Conservation (phyloP, 1,140 invertebrate species). For the Lordiphosa collinella region DNA sequence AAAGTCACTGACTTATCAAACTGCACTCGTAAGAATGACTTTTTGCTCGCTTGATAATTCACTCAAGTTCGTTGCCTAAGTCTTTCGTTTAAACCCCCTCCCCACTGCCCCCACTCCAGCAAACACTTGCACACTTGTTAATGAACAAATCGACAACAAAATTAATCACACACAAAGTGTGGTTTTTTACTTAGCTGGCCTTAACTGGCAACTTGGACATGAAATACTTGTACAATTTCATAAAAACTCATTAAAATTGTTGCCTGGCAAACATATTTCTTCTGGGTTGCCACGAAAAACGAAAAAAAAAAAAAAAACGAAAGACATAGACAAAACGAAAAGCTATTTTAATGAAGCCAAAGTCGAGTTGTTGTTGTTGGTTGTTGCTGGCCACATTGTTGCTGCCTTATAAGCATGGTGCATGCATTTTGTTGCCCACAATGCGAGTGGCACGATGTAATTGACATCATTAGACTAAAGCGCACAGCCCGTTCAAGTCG, state of each 20-base stretch:
- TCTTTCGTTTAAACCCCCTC: conserved; percentile 30
- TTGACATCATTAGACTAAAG: conserved; percentile 76
- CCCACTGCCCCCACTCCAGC: background rate
- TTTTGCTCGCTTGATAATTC: no score
- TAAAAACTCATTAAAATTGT: conserved; percentile 70
- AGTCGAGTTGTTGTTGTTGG: conserved; percentile 40
- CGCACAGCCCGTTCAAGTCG: conserved; percentile 27
- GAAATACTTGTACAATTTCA: conserved; percentile 56
- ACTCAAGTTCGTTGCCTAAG: conserved; percentile 46
- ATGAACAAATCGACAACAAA: conserved; percentile 48
- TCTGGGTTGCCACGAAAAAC: conserved; percentile 32
- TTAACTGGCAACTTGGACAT: conserved; percentile 44
- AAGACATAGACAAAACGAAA: conserved; percentile 62
- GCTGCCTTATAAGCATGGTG: conserved; percentile 63
- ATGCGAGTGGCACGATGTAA: conserved; percentile 74
- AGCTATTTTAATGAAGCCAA: conserved; percentile 70
- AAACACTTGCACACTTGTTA: conserved; percentile 43
- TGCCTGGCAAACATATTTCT: conserved; percentile 29
- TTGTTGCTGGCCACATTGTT: conserved; percentile 52
- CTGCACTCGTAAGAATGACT: no score
- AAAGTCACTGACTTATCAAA: no score
- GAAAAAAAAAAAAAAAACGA: conserved; percentile 36
- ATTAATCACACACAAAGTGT: conserved; percentile 53
- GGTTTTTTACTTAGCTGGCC: conserved; percentile 34
- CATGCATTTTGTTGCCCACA: conserved; percentile 67